These are phyloP conservation scores for Odocoileus hemionus DNA, from an alignment of 2,113 vertebrate genomes.

Conservation along the genomic window DNA sequence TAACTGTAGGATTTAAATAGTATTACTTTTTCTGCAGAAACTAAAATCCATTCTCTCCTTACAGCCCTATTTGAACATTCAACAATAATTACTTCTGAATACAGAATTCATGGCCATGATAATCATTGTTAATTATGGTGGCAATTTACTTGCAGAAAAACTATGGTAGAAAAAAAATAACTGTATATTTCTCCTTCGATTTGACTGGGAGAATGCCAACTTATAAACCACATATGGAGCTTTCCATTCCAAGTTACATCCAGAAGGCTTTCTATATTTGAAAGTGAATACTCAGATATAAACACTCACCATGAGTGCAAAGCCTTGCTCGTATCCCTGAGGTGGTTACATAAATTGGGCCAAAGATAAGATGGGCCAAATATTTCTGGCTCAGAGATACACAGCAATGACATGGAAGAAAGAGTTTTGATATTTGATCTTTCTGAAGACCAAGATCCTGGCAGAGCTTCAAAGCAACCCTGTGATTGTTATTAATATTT, in stretches of 20 bases:
- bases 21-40: neutral
- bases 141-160: neutral
- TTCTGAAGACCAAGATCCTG: neutral
- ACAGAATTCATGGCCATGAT: neutral
- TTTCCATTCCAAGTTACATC: neutral
- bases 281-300: neutral
- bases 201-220: neutral
- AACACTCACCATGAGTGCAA: neutral
- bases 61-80: neutral
- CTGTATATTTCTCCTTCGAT: neutral
- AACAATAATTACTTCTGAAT: constrained; percentile 28
- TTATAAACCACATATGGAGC: neutral
- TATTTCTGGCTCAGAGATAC: neutral
- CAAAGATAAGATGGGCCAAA: neutral
- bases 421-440: neutral
- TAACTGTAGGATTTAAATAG: neutral
- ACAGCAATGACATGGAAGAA: neutral
- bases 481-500: neutral
- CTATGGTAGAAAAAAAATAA: neutral
- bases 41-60: neutral
- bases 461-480: neutral
- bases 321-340: neutral
- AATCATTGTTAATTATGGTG: neutral
- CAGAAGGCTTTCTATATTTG: constrained; percentile 30
- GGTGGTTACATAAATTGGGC: neutral